Conservation (phyloP, 2,113 vertebrate species). For the Salvelinus alpinus region DNA sequence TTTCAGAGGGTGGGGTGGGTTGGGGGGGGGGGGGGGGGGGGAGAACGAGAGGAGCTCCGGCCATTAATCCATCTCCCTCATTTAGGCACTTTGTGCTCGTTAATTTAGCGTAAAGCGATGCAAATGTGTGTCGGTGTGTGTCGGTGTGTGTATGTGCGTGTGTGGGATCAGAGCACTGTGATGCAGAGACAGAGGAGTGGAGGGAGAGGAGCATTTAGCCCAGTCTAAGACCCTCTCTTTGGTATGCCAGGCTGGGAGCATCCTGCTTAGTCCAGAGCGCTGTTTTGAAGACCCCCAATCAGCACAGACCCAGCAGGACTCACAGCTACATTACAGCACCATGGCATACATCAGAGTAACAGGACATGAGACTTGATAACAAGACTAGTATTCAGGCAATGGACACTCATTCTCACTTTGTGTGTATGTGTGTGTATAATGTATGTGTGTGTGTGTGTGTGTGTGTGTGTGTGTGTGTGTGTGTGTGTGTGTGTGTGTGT, state of each 20-base stretch:
- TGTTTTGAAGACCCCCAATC: slow-evolving; percentile 47
- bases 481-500: slow-evolving; percentile 2
- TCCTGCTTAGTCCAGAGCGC: slow-evolving; percentile 32
- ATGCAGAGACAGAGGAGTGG: not conserved
- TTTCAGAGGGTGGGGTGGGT: too few species aligned
- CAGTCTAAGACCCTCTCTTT: slow-evolving; percentile 18
- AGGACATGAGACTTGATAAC: not conserved
- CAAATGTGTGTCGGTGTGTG: slow-evolving; percentile 14
- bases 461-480: slow-evolving; percentile 10
- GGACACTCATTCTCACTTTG: not conserved
- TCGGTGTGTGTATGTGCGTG: not conserved
- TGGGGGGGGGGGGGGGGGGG: too few species aligned
- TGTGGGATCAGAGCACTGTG: not conserved
- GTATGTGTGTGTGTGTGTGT: not conserved
- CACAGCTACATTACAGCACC: slow-evolving; percentile 38
- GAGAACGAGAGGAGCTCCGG: slow-evolving; percentile 14
- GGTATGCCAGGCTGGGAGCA: slow-evolving; percentile 24
- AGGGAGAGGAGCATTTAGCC: not conserved
- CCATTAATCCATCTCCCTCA: slow-evolving; percentile 42
- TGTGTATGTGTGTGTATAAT: too few species aligned
- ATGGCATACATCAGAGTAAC: not conserved
- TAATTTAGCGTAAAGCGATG: slow-evolving; percentile 44
- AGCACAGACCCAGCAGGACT: slow-evolving; percentile 33
- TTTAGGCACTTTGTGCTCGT: slow-evolving; percentile 47
- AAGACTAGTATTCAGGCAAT: not conserved